Conservation (phyloP, 2,113 vertebrate genomes). For the Hoplias malabaricus region DNA sequence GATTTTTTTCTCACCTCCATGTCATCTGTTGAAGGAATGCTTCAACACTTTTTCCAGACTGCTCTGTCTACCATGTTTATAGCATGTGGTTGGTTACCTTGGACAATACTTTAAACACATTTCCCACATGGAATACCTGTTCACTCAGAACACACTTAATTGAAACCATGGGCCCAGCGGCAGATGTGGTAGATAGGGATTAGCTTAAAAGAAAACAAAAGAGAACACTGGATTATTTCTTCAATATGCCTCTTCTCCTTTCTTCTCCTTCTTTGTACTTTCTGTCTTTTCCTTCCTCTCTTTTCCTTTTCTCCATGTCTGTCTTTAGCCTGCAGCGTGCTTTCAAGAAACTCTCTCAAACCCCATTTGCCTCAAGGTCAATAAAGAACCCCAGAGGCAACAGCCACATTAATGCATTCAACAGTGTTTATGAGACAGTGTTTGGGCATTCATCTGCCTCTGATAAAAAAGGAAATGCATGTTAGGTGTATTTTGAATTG, state of each 20-base stretch:
- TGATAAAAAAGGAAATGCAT: constrained; percentile 36
- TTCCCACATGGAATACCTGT: background rate
- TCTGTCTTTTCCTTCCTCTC: background rate
- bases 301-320: background rate
- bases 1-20: constrained; percentile 28
- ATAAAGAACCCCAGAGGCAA: constrained; percentile 30
- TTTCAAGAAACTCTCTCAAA: constrained; percentile 31
- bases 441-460: constrained; percentile 27
- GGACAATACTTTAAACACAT: background rate
- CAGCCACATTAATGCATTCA: constrained; percentile 36
- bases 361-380: constrained; percentile 42
- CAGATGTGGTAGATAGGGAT: background rate
- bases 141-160: background rate
- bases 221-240: background rate
- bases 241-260: constrained; percentile 8
- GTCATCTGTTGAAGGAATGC: constrained; percentile 5
- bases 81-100: background rate
- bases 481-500: constrained; percentile 37
- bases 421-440: constrained; percentile 33
- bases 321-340: constrained; percentile 29
- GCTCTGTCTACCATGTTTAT: background rate
- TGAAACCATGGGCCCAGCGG: background rate
- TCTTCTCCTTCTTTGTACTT: constrained; percentile 41
- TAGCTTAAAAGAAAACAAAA: too few relatives aligned
- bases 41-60: too few relatives aligned